Evolutionary conservation across 2,888 invertebrate species (phyloP), one percentile per base, ranked within the genome.

Genomic region (Leptinotarsa rubiginosa): DNA sequence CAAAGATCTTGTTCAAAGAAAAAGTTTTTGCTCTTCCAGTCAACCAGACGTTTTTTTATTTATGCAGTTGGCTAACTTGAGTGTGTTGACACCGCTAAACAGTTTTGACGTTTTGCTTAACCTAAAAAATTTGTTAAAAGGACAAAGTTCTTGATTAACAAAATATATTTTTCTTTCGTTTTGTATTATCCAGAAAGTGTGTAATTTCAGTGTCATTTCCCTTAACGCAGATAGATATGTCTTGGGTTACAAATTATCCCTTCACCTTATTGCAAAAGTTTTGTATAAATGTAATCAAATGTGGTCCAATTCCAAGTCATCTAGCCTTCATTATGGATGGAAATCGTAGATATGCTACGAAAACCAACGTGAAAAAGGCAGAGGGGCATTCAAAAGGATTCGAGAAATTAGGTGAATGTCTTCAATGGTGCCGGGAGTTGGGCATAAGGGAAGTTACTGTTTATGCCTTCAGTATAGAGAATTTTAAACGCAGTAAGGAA

Each of bases 241-340:
- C 94, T 77, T 97, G 97, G 97, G 91, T 97, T 76, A 91, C 92
- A 72, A 93, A 96, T 78, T 92, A 91, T 80, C 90, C 92, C 75
- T 90, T 95, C 81, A 91, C 91, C 75, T 95, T 94, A 91, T 89
- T 95, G 73, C 95, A 97, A 89, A 89, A 90, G 69, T 88, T 95
- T 69, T 94, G 94, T 82, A 89, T 93, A 41, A 91, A 91, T 80
- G 89, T 98, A 12, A 88, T 97, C 25, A 94, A 93, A 87, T 92
- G 92, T 52, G 97, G 97, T 3, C 91, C 93, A 47, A 89, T 98
- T 75, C 99, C 99, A 0, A 91, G 92, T 77, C 99, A 99, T 88
- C 90, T 99, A 78, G 98, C 98, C 1, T 94, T 99, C 85, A 99
- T 99, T 77, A 99, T 99, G 98, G 99, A 99, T 89, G 99, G 99